phyloP scores from a whole-genome alignment of 2,888 invertebrate species.

The Xylota segnis region DNA sequence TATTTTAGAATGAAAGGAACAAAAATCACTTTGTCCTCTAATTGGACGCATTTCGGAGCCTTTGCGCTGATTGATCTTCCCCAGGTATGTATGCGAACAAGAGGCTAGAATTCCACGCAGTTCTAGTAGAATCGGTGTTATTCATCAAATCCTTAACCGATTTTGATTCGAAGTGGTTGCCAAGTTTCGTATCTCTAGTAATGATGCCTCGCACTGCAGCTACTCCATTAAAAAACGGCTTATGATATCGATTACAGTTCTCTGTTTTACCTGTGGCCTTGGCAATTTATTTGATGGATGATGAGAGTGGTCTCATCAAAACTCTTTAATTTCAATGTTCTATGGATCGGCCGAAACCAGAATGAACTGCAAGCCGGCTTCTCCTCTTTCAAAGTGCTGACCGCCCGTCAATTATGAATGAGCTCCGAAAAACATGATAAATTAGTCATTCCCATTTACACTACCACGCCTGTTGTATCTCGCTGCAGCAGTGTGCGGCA shows the following conservation, averaged over 20 bases:
- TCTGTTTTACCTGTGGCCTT: not conserved
- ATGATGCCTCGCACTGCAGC: too few species aligned
- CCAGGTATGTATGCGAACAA: too few species aligned
- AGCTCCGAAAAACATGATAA: conserved; percentile 34
- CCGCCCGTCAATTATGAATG: conserved; percentile 44
- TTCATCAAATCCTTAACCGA: too few species aligned
- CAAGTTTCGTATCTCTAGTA: too few species aligned
- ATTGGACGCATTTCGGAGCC: too few species aligned
- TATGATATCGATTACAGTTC: not conserved
- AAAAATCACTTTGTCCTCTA: too few species aligned
- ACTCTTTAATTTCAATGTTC: not conserved
- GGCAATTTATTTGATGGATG: conserved; percentile 13
- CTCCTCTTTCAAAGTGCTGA: conserved; percentile 29
- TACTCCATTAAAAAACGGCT: too few species aligned
- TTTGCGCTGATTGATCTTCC: too few species aligned
- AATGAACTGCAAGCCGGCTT: conserved; percentile 3
- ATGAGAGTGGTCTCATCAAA: not conserved
- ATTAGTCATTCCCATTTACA: conserved; percentile 13
- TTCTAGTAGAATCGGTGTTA: too few species aligned
- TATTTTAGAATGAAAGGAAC: too few species aligned
- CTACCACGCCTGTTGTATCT: not conserved
- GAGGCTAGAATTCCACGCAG: too few species aligned
- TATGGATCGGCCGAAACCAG: not conserved
- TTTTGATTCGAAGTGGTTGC: too few species aligned
- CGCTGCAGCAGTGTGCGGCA: not conserved